Evolutionary conservation across 2,888 invertebrate genomes (phyloP), one percentile per base, ranked within the genome.

Genomic region (Bimastos eiseni): DNA sequence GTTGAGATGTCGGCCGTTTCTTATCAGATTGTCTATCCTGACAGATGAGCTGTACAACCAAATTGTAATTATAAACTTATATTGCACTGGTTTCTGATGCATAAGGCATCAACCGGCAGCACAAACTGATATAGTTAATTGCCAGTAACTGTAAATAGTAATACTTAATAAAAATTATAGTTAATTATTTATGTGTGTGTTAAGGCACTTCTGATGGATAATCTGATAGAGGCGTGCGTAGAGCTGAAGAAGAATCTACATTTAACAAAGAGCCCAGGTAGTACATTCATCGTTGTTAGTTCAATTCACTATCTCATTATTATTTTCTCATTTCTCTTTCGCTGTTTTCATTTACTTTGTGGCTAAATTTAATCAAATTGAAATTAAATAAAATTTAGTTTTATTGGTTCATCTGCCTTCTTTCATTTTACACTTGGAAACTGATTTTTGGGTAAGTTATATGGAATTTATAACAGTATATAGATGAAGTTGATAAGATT

Each of bases 171-270:
- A n/a, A n/a, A n/a, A n/a, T n/a, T n/a, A n/a, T n/a, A n/a, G n/a
- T n/a, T n/a, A n/a, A n/a, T n/a, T n/a, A n/a, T n/a, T n/a, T 24
- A 30, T 37, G 30, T 38, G 30, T 41, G 86, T 30, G 41, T 44
- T 70, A 92, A 94, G 94, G 94, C 94, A 36, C 93, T 93, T 91
- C 92, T 94, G 91, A 94, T 95, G 94, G 93, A 94, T 93, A 94
- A 94, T 1, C 91, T 95, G 90, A 94, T 95, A 34, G 91, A 91
- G 55, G 89, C 92, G n/a, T 92, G 92, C 55, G 90, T 92, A n/a
- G 83, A 89, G 30, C 49, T 92, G 89, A 92, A 92, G 55, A 37
- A 36, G 34, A 38, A 41, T n/a, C n/a, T 33, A 38, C 34, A 34
- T 11, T 33, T 13, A 30, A 41, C 30, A 21, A 89, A 49, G 30